Percentiles rank a stretch among this genome's conserved stretches.
phyloP scores from a whole-genome alignment of 1,140 invertebrate genomes.

The Sminthurides bifidus region DNA sequence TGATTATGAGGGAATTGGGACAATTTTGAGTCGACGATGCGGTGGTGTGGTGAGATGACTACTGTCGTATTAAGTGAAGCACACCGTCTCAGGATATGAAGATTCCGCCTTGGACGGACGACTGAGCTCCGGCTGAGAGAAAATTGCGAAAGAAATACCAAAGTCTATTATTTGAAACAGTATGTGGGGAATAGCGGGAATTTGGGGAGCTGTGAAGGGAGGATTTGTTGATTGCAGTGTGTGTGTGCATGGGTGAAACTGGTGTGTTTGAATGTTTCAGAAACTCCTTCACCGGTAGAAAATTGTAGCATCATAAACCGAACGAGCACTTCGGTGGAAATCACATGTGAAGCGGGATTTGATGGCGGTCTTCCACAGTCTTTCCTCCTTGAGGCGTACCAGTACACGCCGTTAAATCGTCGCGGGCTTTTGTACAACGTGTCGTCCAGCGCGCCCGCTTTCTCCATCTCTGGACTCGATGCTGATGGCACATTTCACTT shows the following conservation, averaged over 20 bases:
- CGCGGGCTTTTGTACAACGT: conserved; percentile 49
- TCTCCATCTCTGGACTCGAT: conserved; percentile 56
- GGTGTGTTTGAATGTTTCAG: conserved; percentile 20
- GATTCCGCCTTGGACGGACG: too few species aligned
- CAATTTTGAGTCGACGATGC: too few species aligned
- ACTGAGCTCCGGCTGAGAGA: too few species aligned
- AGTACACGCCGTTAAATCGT: conserved; percentile 37
- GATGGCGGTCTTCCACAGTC: conserved; percentile 72
- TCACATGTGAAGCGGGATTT: conserved; percentile 61
- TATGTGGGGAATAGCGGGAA: too few species aligned
- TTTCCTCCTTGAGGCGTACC: conserved; percentile 29
- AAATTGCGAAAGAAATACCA: too few species aligned
- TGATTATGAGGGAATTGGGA: too few species aligned
- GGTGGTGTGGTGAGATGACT: too few species aligned
- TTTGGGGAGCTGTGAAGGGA: too few species aligned
- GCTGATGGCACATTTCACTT: conserved; percentile 61
- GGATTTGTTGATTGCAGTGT: too few species aligned
- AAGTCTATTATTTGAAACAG: too few species aligned
- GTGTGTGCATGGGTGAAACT: not conserved
- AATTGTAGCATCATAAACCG: conserved; percentile 64
- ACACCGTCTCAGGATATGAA: too few species aligned
- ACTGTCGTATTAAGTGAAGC: too few species aligned
- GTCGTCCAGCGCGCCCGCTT: conserved; percentile 50
- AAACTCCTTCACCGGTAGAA: conserved; percentile 53
- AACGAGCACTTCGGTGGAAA: conserved; percentile 58